Conservation (phyloP, 1,140 invertebrate genomes). For the Aplysia californica region DNA sequence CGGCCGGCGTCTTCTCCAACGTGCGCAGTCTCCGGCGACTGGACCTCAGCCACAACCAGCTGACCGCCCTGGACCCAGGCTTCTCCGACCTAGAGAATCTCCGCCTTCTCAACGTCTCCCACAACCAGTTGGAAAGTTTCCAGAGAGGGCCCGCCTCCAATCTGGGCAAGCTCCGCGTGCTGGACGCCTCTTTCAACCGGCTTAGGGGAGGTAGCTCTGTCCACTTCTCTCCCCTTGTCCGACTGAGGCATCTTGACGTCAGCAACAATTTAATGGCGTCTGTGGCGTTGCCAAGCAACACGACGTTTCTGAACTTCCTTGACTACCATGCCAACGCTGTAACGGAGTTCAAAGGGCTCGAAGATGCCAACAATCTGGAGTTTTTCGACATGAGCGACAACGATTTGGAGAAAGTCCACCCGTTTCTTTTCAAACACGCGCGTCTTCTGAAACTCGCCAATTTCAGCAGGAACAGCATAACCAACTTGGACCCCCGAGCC, state of each 20-base stretch:
- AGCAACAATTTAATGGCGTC: slow-evolving; percentile 45
- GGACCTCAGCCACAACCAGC: slow-evolving; percentile 39
- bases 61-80: slow-evolving; percentile 22
- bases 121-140: slow-evolving; percentile 38
- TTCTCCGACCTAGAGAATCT: slow-evolving; percentile 37
- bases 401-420: slow-evolving; percentile 33
- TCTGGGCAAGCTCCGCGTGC: slow-evolving; percentile 30
- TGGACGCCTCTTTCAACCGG: slow-evolving; percentile 47
- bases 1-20: slow-evolving; percentile 29
- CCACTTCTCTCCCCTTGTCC: slow-evolving; percentile 31
- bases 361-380: slow-evolving; percentile 36
- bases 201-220: slow-evolving; percentile 32
- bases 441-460: slow-evolving; percentile 38
- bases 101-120: slow-evolving; percentile 45
- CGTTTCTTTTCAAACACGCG: slow-evolving; percentile 43
- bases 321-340: slow-evolving; percentile 46
- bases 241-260: slow-evolving; percentile 44
- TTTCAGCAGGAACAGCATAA: slow-evolving; percentile 53
- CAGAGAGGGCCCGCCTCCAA: neutral
- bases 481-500: slow-evolving; percentile 34
- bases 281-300: slow-evolving; percentile 33
- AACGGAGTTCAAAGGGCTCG: slow-evolving; percentile 28
- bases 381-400: slow-evolving; percentile 48
- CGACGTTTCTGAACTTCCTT: slow-evolving; percentile 36
- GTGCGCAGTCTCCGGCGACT: slow-evolving; percentile 29